Evolutionary conservation across 2,888 invertebrate genomes (phyloP).

Genomic region (Creontiades dilutus): DNA sequence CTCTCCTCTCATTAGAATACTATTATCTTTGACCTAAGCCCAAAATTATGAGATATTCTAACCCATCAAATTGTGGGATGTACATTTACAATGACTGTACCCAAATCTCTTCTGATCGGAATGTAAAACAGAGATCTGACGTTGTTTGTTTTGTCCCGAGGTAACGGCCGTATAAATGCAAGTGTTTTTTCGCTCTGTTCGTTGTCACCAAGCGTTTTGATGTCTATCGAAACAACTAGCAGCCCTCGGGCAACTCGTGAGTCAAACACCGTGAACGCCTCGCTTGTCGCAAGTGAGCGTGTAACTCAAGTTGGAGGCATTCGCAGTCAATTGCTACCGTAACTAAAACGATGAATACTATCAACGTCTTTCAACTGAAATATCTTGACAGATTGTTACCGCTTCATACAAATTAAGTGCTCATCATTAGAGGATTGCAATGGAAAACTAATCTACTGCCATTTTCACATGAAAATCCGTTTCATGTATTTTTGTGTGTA

Average conservation of each 20-base stretch:
- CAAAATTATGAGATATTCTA: too few species aligned
- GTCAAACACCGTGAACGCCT: constrained; percentile 4
- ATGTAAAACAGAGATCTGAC: not conserved
- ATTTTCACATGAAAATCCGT: too few species aligned
- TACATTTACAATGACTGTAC: too few species aligned
- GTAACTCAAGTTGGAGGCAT: constrained; percentile 23
- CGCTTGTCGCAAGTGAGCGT: constrained; percentile 6
- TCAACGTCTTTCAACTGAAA: not conserved
- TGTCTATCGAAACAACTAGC: constrained; percentile 19
- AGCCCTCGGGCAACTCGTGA: constrained; percentile 9
- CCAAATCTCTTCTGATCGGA: too few species aligned
- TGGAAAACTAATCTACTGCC: too few species aligned
- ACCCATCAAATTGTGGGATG: too few species aligned
- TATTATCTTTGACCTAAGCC: too few species aligned
- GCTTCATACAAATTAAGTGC: too few species aligned
- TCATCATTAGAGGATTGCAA: too few species aligned
- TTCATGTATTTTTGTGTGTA: too few species aligned
- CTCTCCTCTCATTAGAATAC: too few species aligned
- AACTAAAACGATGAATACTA: not conserved
- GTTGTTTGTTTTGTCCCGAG: not conserved
- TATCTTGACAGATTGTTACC: too few species aligned
- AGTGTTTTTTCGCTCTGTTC: constrained; percentile 20
- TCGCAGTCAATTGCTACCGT: not conserved
- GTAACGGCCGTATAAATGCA: constrained; percentile 8
- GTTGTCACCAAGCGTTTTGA: constrained; percentile 20